These are phyloP conservation scores for Hyperopisus bebe DNA, from an alignment of 2,113 vertebrate species.

Conservation along the genomic window DNA sequence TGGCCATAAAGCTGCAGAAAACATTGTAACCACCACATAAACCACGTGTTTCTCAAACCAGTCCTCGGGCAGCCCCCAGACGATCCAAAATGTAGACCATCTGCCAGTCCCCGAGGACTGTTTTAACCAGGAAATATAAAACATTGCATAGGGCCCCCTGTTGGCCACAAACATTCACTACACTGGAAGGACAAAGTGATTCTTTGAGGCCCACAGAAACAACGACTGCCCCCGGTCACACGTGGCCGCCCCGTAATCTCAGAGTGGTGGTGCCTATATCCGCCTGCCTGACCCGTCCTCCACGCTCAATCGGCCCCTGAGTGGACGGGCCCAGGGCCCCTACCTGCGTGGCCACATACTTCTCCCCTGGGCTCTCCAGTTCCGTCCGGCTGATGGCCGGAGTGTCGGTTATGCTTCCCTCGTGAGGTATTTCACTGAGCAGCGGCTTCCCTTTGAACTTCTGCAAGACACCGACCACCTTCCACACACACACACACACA, in stretches of 20 bases:
- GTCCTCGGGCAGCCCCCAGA: not conserved
- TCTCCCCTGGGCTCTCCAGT: conserved; percentile 34
- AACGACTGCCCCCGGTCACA: not conserved
- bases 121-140: not conserved
- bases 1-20: not conserved
- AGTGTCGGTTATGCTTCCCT: conserved; percentile 30
- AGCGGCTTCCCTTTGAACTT: conserved; percentile 43
- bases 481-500: not conserved
- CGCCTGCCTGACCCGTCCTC: not conserved
- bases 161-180: not conserved
- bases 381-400: conserved; percentile 30
- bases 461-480: conserved; percentile 44
- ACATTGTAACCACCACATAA: not conserved
- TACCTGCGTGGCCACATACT: conserved; percentile 43
- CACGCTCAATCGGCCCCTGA: not conserved
- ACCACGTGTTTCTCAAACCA: not conserved
- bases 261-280: not conserved
- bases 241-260: not conserved
- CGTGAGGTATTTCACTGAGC: conserved; percentile 36
- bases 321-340: not conserved
- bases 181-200: not conserved
- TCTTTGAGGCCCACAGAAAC: not conserved
- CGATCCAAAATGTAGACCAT: not conserved
- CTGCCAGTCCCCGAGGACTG: not conserved
- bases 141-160: not conserved